Conservation (phyloP, 2,113 vertebrate genomes). For the Lepus americanus region DNA sequence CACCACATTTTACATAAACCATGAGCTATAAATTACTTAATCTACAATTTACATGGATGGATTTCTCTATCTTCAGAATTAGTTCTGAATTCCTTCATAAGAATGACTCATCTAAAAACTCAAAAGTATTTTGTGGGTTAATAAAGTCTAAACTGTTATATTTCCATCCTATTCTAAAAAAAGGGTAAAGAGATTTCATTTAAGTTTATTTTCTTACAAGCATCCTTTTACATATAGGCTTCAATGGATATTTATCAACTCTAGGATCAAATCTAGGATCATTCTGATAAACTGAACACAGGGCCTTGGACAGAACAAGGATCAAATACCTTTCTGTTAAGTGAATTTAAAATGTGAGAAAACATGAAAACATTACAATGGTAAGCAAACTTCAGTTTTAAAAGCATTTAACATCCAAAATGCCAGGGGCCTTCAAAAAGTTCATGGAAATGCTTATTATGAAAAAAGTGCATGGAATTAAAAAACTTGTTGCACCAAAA, state of each 20-base stretch:
- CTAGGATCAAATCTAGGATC: conserved; percentile 47
- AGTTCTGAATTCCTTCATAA: not conserved
- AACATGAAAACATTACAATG: not conserved
- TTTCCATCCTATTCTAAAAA: not conserved
- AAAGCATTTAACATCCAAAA: not conserved
- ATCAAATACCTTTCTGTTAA: not conserved
- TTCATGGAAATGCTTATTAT: no score
- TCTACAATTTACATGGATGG: not conserved
- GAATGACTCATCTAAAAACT: not conserved
- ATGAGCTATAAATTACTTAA: conserved; percentile 2
- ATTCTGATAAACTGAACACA: conserved; percentile 27
- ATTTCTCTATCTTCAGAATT: conserved; percentile 44
- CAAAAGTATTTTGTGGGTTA: not conserved
- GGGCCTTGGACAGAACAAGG: not conserved
- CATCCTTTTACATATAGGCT: conserved; percentile 20
- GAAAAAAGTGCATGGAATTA: no score
- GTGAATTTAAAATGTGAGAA: conserved; percentile 20
- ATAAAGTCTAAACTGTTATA: not conserved
- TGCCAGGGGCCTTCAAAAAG: no score
- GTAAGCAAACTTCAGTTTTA: not conserved
- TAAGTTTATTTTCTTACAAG: conserved; percentile 64
- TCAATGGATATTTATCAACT: conserved; percentile 27
- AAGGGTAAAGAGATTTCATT: not conserved
- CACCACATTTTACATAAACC: not conserved
- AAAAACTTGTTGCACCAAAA: no score